phyloP scores from a whole-genome alignment of 2,888 invertebrate genomes.

The Oligia strigilis region DNA sequence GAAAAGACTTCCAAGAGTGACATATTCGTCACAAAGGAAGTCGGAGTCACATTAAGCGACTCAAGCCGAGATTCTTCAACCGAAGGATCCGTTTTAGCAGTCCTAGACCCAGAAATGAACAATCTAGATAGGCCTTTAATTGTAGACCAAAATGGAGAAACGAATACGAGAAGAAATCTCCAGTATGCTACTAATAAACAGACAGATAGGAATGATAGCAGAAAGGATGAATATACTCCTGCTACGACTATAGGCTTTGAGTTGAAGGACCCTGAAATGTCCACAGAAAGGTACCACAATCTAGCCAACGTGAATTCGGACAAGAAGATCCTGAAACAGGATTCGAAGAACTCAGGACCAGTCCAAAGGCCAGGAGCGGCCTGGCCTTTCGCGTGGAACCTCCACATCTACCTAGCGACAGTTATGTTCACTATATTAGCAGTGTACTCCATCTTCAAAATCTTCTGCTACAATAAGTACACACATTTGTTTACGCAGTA shows the following conservation, averaged over 20 bases:
- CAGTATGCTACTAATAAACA: slow-evolving; percentile 87
- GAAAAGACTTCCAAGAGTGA: slow-evolving; percentile 87
- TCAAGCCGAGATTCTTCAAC: slow-evolving; percentile 85
- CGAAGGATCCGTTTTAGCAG: slow-evolving; percentile 87
- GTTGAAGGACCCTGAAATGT: slow-evolving; percentile 87
- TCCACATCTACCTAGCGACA: slow-evolving; percentile 97
- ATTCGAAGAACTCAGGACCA: slow-evolving; percentile 81
- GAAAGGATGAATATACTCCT: slow-evolving; percentile 83
- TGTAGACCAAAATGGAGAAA: slow-evolving; percentile 88
- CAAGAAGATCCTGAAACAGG: slow-evolving; percentile 86
- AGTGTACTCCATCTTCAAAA: slow-evolving; percentile 95
- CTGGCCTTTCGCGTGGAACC: slow-evolving; percentile 97
- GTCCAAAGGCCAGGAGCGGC: slow-evolving; percentile 90
- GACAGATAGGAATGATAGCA: slow-evolving; percentile 83
- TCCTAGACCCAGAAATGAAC: slow-evolving; percentile 89
- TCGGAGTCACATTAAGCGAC: slow-evolving; percentile 86
- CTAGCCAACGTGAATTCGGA: slow-evolving; percentile 91
- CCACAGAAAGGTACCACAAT: slow-evolving; percentile 90
- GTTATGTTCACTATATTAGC: slow-evolving; percentile 96
- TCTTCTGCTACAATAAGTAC: slow-evolving; percentile 96
- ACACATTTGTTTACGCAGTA: slow-evolving; percentile 96
- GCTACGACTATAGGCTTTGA: slow-evolving; percentile 88
- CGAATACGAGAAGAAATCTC: slow-evolving; percentile 88
- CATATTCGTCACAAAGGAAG: slow-evolving; percentile 84
- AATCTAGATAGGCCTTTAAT: slow-evolving; percentile 88